A percentile compares a stretch with the other conserved stretches of the same genome.
phyloP scores from a whole-genome alignment of 2,888 invertebrate species.

The Stenotaenia linearis region DNA sequence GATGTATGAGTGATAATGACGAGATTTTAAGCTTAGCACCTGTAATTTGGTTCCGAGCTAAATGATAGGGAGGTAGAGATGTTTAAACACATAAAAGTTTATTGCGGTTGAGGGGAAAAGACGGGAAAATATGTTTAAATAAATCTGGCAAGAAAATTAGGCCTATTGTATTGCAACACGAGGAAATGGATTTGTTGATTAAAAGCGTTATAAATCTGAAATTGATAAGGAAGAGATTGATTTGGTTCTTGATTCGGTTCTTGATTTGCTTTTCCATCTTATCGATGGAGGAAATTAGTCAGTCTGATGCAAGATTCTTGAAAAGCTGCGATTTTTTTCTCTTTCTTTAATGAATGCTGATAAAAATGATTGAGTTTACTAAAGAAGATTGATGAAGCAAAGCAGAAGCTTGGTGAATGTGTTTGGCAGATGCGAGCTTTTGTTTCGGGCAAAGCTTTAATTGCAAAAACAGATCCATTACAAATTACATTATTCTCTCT shows the following conservation, averaged over 20 bases:
- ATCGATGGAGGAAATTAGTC: neutral
- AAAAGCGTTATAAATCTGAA: neutral
- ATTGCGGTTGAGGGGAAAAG: neutral
- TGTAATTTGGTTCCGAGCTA: neutral
- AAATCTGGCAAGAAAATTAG: neutral
- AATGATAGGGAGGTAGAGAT: neutral
- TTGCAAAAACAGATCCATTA: neutral
- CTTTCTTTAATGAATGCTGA: neutral
- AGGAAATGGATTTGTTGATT: neutral
- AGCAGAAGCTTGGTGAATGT: neutral
- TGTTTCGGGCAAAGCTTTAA: neutral
- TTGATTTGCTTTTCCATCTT: too few species aligned
- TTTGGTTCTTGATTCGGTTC: too few species aligned
- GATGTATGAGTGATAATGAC: neutral
- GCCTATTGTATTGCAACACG: neutral
- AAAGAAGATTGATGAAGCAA: neutral
- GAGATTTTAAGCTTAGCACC: neutral
- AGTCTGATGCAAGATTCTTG: neutral
- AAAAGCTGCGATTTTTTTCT: neutral
- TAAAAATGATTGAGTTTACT: neutral
- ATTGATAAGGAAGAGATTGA: neutral
- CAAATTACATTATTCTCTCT: slow-evolving; percentile 6
- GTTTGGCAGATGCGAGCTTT: neutral
- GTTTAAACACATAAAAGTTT: neutral
- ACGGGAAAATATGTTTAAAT: neutral